Base-by-base conservation (phyloP, 2,113 vertebrate genomes). In the Siniperca knerii region DNA sequence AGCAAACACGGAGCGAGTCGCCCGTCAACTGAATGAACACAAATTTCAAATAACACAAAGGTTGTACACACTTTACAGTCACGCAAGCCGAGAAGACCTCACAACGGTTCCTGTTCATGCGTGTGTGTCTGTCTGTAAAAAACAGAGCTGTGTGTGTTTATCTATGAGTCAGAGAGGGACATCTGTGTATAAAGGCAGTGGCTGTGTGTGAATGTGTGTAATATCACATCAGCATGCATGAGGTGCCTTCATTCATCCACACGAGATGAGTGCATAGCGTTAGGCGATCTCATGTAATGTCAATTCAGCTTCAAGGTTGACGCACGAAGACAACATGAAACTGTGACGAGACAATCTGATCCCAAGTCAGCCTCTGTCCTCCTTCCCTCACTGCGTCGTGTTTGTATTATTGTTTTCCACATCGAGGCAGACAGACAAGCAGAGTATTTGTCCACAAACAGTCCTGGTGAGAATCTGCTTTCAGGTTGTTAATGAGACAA, bases 31-130 rank as follows among this genome's bases (percentile, higher is more conserved):
- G 82, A 79, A 67, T 60, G 54, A 52, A 11, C 79, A 76, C 18
- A 61, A 29, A 66, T 12, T 29, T 29, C 29, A 29, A 29, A 29
- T 29, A 29, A 29, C 29, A 29, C 29, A 29, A 29, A 71, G 21
- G 54, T 11, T 57, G 77, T 2, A 58, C 77, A 50, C 57, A 62
- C 52, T 29, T 55, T 40, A 4, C 20, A 58, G 69, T 83, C 87
- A 85, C 76, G 37, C 79, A 55, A 86, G 20, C 50, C 74, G 37
- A 1, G 33, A 58, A 42, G 46, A 82, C 20, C 61, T 73, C 75
- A 23, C 64, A 1, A 11, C 0, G 18, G 20, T 29, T 40, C 12
- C 40, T 42, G 42, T 23, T 57, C 18, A 12, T 64, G 44, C 4
- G 46, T 15, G 50, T 23, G 60, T 52, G 65, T 71, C 1, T 18